Evolutionary conservation across 2,888 invertebrate genomes (phyloP).

Genomic region (Ctenicera cuprea): DNA sequence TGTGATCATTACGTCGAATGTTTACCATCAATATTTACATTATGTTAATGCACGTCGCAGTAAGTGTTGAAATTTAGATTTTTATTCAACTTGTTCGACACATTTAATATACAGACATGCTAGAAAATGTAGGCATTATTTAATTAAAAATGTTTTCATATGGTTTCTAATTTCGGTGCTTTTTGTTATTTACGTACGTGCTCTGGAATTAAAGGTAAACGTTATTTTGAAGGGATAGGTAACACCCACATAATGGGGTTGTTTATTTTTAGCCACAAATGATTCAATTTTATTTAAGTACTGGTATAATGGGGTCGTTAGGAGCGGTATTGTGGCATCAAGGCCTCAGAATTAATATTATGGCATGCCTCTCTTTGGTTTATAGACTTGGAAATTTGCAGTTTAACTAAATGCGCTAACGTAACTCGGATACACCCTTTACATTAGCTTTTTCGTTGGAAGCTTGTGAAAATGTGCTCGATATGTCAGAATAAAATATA

Average conservation of each 20-base stretch:
- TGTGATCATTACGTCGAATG: conserved; percentile 26
- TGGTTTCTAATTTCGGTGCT: conserved; percentile 17
- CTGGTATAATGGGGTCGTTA: conserved; percentile 29
- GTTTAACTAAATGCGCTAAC: conserved; percentile 10
- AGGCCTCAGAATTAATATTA: conserved; percentile 26
- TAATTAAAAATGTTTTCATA: conserved; percentile 31
- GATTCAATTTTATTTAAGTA: conserved; percentile 39
- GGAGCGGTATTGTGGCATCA: conserved; percentile 31
- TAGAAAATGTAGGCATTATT: neutral
- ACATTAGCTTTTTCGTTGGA: conserved; percentile 1
- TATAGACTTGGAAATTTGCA: conserved; percentile 27
- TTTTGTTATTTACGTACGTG: conserved; percentile 13
- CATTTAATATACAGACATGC: neutral
- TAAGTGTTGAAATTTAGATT: neutral
- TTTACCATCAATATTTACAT: conserved; percentile 27
- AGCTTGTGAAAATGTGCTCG: conserved; percentile 24
- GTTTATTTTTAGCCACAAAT: conserved; percentile 40
- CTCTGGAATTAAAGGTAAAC: conserved; percentile 33
- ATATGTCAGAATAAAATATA: conserved; percentile 48
- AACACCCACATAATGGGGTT: conserved; percentile 18
- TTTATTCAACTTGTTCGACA: too few relatives aligned
- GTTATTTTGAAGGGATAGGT: conserved; percentile 30
- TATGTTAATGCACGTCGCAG: conserved; percentile 2
- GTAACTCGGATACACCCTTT: neutral
- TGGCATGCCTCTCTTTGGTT: conserved; percentile 22